These are phyloP conservation scores for Lacerta bilineata DNA, from an alignment of 2,797 vertebrate genomes.

Conservation along the genomic window DNA sequence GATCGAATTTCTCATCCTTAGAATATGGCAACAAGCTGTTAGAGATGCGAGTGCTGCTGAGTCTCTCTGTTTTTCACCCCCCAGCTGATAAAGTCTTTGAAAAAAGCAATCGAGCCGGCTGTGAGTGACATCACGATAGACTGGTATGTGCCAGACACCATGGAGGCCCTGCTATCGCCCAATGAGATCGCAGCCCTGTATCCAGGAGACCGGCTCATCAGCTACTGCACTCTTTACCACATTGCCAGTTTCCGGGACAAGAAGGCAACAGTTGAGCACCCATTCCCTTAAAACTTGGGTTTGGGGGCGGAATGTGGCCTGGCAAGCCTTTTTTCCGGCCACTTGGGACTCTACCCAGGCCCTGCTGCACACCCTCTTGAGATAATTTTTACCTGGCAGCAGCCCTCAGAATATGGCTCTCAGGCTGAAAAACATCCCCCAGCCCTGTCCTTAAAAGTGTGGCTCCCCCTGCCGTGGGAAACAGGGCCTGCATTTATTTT, in stretches of 20 bases:
- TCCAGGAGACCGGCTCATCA: constrained; percentile 89
- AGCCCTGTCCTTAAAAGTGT: not conserved
- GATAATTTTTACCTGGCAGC: too few species aligned
- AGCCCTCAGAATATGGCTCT: too few species aligned
- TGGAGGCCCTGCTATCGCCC: constrained; percentile 96
- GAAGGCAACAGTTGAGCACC: constrained; percentile 74
- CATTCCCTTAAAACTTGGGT: too few species aligned
- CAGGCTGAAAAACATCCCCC: too few species aligned
- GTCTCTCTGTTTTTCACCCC: not conserved
- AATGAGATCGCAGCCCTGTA: constrained; percentile 94
- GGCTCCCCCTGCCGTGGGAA: not conserved
- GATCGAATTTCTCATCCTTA: too few species aligned
- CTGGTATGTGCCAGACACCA: constrained; percentile 96
- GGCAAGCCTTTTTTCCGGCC: too few species aligned
- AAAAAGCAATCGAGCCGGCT: constrained; percentile 95
- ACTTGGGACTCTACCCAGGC: too few species aligned
- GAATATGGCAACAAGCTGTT: not conserved
- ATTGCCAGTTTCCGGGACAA: constrained; percentile 85
- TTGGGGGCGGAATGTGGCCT: too few species aligned
- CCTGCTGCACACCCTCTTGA: too few species aligned
- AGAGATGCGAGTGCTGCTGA: accelerated
- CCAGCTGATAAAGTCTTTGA: constrained; percentile 93
- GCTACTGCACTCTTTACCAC: constrained; percentile 94
- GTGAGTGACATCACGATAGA: constrained; percentile 95
- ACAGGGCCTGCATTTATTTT: not conserved